Conservation (phyloP, 1,140 invertebrate genomes). For the Lasioglossum baleicum region DNA sequence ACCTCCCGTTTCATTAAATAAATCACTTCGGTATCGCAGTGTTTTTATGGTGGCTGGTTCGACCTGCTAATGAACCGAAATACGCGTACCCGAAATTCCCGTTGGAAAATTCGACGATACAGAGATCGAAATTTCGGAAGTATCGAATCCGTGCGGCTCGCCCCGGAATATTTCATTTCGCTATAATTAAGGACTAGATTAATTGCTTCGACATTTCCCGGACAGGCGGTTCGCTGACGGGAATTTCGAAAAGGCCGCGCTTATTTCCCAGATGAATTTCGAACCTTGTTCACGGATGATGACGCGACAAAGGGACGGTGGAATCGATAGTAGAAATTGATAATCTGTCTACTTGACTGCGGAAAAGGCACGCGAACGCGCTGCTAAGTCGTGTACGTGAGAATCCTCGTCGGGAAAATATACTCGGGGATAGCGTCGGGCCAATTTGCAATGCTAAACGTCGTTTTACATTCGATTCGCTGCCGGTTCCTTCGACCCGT, state of each 20-base stretch:
- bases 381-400: neutral
- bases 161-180: too few species aligned
- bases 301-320: neutral
- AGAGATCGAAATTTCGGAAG: too few species aligned
- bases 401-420: slow-evolving; percentile 15
- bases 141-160: too few species aligned
- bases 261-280: neutral
- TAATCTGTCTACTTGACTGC: neutral
- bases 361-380: neutral
- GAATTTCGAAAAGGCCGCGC: neutral
- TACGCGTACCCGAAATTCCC: too few species aligned
- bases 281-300: neutral
- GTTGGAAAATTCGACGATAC: too few species aligned
- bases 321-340: neutral
- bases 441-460: slow-evolving; percentile 63
- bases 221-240: too few species aligned
- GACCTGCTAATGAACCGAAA: too few species aligned
- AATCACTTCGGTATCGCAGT: too few species aligned
- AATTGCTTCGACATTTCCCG: too few species aligned
- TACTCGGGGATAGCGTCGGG: slow-evolving; percentile 22
- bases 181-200: too few species aligned
- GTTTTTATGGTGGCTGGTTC: too few species aligned
- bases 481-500: slow-evolving; percentile 27
- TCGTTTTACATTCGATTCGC: slow-evolving; percentile 53
- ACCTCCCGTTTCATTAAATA: too few species aligned